These are phyloP conservation scores for Oegoconia quadripuncta DNA, from an alignment of 2,888 invertebrate genomes.

Conservation along the genomic window DNA sequence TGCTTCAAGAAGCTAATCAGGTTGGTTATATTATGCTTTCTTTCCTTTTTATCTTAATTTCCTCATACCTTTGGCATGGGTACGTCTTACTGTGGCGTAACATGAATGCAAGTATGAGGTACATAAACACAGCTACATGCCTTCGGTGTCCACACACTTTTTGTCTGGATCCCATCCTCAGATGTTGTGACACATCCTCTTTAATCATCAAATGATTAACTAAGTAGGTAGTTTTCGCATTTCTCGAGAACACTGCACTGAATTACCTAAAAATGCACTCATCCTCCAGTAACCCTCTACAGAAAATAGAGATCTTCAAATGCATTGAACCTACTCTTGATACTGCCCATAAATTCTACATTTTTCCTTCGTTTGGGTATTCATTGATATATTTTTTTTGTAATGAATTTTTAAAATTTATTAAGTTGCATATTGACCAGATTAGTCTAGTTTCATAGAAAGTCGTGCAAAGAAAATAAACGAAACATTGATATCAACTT, in stretches of 20 bases:
- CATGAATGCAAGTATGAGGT: slow-evolving; percentile 89
- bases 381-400: too few species aligned
- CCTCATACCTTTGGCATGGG: slow-evolving; percentile 89
- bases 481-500: too few species aligned
- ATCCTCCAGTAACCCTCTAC: too few species aligned
- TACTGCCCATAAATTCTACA: too few species aligned
- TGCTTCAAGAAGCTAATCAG: slow-evolving; percentile 94
- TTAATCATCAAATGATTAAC: slow-evolving; percentile 1
- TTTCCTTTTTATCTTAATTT: slow-evolving; percentile 17
- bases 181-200: slow-evolving; percentile 75
- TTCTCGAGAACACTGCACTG: neutral
- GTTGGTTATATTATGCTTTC: slow-evolving; percentile 41
- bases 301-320: too few species aligned
- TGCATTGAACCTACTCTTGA: too few species aligned
- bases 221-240: neutral
- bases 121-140: slow-evolving; percentile 84
- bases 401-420: too few species aligned
- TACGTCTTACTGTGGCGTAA: slow-evolving; percentile 81
- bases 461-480: too few species aligned
- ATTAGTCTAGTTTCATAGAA: too few species aligned
- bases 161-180: slow-evolving; percentile 89
- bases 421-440: too few species aligned
- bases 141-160: slow-evolving; percentile 87
- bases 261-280: neutral
- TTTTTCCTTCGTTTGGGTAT: too few species aligned